Base-by-base conservation (phyloP, 2,888 invertebrate species). In the Latrodectus hesperus region DNA sequence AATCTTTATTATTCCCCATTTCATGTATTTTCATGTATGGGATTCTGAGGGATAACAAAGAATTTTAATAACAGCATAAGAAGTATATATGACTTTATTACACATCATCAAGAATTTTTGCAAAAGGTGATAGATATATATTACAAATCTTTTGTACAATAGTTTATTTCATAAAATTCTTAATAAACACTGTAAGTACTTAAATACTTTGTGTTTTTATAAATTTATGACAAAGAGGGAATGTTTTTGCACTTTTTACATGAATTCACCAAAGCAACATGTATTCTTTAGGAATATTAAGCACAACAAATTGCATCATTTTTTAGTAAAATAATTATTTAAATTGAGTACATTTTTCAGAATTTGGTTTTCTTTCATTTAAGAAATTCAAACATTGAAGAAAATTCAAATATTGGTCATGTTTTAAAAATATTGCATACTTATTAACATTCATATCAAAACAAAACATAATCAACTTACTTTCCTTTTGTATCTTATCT, bases 91-190 rank as follows among this genome's bases (percentile, higher is more conserved):
- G 80, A 86, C 81, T 87, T 87, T 87, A 87, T 87, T 87, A 77
- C 87, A 87, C 82, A 82, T 87, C 82, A 82, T 87, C 87, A 87
- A 87, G 87, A 87, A 87, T 70, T 87, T 77, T 82, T 87, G 81
- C 82, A 87, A 87, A 87, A 87, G 81, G 87, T 87, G 87, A 87
- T 87, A 87, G 72, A 84, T 84, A 75, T 85, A 86, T 87, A 87
- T 87, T 87, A 87, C 87, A 87, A 86, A 82, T 87, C 77, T 78
- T 82, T 87, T 82, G 81, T 86, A 86, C 86, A 82, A 87, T 82
- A 82, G 82, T 87, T 81, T 87, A 72, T 87, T 82, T 82, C 73
- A 77, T 87, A 82, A 87, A 87, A 82, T 77, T 81, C 82, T 73
- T 85, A 85, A 82, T 87, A 87, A 87, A 87, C 77, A 87, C 74